Evolutionary conservation across 1,140 invertebrate genomes (phyloP), one percentile per base, ranked within the genome.

Genomic region (Babylonia areolata): DNA sequence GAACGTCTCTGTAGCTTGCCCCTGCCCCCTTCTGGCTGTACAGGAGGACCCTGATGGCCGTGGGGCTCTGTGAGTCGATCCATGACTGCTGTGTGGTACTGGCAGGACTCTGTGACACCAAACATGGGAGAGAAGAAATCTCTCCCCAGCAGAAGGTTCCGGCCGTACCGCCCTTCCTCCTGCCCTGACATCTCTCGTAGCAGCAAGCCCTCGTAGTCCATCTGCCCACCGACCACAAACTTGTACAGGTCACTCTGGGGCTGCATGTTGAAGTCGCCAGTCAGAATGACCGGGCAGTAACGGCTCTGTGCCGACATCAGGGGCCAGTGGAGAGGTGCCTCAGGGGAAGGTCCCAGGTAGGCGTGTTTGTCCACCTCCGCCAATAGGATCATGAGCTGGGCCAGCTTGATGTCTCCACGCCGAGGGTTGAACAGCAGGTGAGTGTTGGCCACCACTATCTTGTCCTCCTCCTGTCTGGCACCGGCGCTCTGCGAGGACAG

Each of bases 391-490:
- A 97, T 92, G 5, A 95, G 77, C 94, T 99, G 98, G 0, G 97
- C 98, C 31, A 99, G 94, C 91, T 98, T 96, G 0, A 99, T 96
- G 94, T 99, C 98, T 37, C 97, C 96, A 40, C 98, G 94, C 90
- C 95, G 96, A 0, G 97, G 97, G 95, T 99, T 99, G 92, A 97
- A 99, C 11, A 99, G 94, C n/a, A 99, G 95, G 95, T 99, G 98
- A 0, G 98, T 99, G 5, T 97, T 99, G 9, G 97, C 97, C 0
- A 99, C 95, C 40, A 97, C 95, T 79, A 98, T 93, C 73, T 87
- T 86, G 42, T 86, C 51, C 17, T 78, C 87, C 20, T 71, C 79
- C 31, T 81, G 39, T 2, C 12, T 86, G 23, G 17, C 51, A 37
- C 28, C 35, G 39, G 39, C 17, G n/a, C 78, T 79, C 39, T 79